Percentiles rank a stretch among this genome's conserved stretches.
Conservation (phyloP, 2,113 vertebrate genomes). For the Corythornis madagascariensis region DNA sequence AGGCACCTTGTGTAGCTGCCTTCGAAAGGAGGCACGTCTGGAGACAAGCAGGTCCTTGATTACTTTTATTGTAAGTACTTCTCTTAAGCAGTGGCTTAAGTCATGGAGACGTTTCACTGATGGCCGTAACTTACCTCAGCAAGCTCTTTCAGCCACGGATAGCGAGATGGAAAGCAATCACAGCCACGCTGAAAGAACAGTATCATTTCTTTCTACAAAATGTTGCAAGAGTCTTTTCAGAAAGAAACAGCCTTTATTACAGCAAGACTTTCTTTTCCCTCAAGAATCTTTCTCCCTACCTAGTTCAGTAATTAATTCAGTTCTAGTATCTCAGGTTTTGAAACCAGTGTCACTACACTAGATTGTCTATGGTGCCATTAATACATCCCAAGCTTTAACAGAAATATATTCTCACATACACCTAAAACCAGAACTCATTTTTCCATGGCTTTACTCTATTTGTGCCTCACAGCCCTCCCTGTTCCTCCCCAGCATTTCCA, state of each 20-base stretch:
- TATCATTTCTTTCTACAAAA: neutral
- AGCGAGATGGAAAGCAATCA: neutral
- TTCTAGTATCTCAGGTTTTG: neutral
- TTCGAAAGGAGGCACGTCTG: neutral
- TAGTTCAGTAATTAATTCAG: neutral
- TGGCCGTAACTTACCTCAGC: neutral
- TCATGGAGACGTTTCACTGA: neutral
- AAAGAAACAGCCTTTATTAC: neutral
- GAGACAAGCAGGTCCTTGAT: neutral
- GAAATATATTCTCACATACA: neutral
- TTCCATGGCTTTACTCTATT: neutral
- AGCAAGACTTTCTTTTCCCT: neutral
- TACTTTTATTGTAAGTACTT: neutral
- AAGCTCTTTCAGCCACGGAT: neutral
- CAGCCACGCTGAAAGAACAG: neutral
- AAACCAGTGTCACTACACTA: neutral
- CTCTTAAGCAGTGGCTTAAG: neutral
- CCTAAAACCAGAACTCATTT: neutral
- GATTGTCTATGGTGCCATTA: neutral
- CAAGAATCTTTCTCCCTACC: neutral
- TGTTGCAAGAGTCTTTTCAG: neutral
- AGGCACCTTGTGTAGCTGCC: fast-evolving
- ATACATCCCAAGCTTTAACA: neutral
- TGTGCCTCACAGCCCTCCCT: slow-evolving; percentile 20
- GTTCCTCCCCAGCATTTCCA: slow-evolving; percentile 20